Conservation (phyloP, 1,140 invertebrate genomes). For the Capitella teleta region DNA sequence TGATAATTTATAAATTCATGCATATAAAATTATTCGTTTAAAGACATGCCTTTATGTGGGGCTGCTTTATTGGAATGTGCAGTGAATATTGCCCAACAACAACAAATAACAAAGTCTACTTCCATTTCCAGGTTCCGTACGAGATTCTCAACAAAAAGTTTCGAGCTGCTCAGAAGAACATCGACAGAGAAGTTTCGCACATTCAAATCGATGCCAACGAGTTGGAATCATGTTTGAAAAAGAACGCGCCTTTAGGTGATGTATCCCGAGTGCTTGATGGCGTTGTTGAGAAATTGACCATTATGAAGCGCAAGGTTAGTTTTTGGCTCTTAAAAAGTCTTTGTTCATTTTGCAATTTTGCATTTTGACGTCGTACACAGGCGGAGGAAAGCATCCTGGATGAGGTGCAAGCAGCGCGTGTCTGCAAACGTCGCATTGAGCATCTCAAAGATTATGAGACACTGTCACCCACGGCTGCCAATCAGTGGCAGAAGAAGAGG, state of each 20-base stretch:
- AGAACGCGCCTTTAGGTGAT: constrained; percentile 45
- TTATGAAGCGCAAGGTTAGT: constrained; percentile 73
- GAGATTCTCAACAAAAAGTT: constrained; percentile 97
- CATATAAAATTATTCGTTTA: background rate
- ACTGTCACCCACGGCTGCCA: constrained; percentile 20
- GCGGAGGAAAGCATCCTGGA: constrained; percentile 84
- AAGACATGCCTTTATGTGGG: background rate
- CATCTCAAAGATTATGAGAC: constrained; percentile 73
- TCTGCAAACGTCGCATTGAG: constrained; percentile 79
- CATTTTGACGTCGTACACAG: constrained; percentile 23
- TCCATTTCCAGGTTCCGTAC: constrained; percentile 73
- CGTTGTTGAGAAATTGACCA: constrained; percentile 76
- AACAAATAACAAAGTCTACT: background rate
- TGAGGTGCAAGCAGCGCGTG: constrained; percentile 73
- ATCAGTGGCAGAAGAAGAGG: constrained; percentile 67
- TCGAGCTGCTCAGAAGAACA: constrained; percentile 79
- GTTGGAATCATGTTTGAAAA: constrained; percentile 61
- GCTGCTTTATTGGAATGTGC: too few species aligned
- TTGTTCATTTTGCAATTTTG: background rate
- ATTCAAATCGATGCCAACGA: constrained; percentile 66
- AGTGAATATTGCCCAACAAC: too few species aligned
- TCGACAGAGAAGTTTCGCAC: constrained; percentile 86
- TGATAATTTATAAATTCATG: background rate
- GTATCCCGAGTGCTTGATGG: constrained; percentile 71
- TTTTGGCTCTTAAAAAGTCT: too few species aligned